A percentile compares a stretch with the other conserved stretches of the same genome.
Conservation (phyloP, 2,797 vertebrate genomes). For the Neopelma chrysocephalum region DNA sequence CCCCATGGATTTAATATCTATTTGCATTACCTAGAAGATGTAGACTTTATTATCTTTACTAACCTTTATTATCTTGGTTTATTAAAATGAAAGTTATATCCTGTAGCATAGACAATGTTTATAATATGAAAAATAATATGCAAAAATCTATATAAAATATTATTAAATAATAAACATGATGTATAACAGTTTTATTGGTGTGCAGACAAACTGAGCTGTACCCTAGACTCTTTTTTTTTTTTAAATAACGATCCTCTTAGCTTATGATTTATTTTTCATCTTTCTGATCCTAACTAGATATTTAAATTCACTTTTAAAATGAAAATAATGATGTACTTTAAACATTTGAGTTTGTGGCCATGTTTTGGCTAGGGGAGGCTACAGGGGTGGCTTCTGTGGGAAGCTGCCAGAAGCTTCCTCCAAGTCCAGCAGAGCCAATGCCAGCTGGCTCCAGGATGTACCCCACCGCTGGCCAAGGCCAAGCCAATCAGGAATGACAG, state of each 20-base stretch:
- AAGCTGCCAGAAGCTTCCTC: neutral
- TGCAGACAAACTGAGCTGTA: neutral
- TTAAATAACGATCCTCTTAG: neutral
- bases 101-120: neutral
- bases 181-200: neutral
- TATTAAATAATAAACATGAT: neutral
- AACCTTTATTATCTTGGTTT: neutral
- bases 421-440: neutral
- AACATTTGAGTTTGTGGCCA: neutral
- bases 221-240: neutral
- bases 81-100: neutral
- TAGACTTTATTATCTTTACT: neutral
- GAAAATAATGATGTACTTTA: neutral
- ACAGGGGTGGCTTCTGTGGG: neutral
- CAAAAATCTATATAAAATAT: neutral
- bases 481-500: neutral
- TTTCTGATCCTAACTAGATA: neutral
- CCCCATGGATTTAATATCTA: neutral
- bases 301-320: neutral
- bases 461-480: neutral
- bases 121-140: neutral
- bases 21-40: neutral
- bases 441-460: neutral
- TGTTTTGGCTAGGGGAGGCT: rapidly evolving
- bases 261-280: neutral